phyloP scores from a whole-genome alignment of 2,888 invertebrate genomes.

The Leptopterna dolabrata region DNA sequence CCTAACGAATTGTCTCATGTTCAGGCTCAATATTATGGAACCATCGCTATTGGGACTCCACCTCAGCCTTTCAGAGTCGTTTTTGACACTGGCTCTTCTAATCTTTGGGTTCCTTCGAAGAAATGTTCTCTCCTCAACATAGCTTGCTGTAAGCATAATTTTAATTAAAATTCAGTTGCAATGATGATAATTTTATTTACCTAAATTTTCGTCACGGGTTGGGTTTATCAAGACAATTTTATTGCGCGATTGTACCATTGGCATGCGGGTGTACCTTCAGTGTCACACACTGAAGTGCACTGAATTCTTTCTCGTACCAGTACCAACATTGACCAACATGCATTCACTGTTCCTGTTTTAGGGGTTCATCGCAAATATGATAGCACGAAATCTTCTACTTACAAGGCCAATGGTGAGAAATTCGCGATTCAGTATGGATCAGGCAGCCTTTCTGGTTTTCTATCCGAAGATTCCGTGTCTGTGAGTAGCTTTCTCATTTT shows the following conservation, averaged over 20 bases:
- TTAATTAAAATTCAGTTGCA: too few species aligned
- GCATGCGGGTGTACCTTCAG: too few species aligned
- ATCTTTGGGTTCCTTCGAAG: conserved; percentile 98
- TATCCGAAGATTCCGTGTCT: conserved; percentile 87
- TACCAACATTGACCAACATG: too few species aligned
- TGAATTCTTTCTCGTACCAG: too few species aligned
- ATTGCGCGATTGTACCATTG: too few species aligned
- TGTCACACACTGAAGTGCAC: too few species aligned
- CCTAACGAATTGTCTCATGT: too few species aligned
- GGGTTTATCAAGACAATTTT: too few species aligned
- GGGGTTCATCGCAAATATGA: conserved; percentile 79
- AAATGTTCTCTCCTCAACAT: conserved; percentile 94
- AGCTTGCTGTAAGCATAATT: conserved; percentile 91
- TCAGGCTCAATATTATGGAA: conserved; percentile 95
- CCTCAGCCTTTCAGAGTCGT: conserved; percentile 94
- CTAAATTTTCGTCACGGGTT: too few species aligned
- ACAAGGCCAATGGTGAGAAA: conserved; percentile 87
- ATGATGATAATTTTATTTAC: too few species aligned
- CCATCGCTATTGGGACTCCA: conserved; percentile 90
- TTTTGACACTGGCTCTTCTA: conserved; percentile 98
- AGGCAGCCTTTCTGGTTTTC: conserved; percentile 93
- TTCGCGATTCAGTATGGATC: conserved; percentile 96
- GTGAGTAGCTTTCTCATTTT: conserved; percentile 71
- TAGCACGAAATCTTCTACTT: conserved; percentile 84
- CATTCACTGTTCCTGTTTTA: background rate